phyloP scores from a whole-genome alignment of 2,888 invertebrate species.

The Melanophora roralis region DNA sequence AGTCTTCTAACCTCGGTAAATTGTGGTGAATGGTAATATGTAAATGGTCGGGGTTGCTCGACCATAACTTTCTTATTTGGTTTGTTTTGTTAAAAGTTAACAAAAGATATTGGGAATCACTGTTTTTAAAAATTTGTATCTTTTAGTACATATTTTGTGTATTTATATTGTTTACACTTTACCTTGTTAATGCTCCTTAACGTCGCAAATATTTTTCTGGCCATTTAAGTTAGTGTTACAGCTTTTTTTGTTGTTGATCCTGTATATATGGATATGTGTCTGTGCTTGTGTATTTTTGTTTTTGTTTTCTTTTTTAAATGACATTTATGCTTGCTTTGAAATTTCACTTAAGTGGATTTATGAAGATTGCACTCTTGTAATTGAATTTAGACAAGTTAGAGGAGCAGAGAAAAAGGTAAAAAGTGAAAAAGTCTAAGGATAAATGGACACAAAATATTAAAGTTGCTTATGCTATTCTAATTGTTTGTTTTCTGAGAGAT shows the following conservation, averaged over 20 bases:
- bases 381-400: constrained; percentile 61
- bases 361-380: constrained; percentile 66
- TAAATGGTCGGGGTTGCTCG: too few species aligned
- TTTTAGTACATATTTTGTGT: constrained; percentile 6
- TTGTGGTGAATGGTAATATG: too few species aligned
- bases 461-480: constrained; percentile 19
- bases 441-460: constrained; percentile 48
- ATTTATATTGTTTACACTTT: constrained; percentile 32
- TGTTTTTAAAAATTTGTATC: too few species aligned
- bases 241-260: constrained; percentile 10
- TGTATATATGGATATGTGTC: too few species aligned
- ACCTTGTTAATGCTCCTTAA: constrained; percentile 15
- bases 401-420: background rate
- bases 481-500: constrained; percentile 11
- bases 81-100: too few species aligned
- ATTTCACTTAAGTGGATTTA: constrained; percentile 66
- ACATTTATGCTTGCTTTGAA: constrained; percentile 65
- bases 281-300: constrained; percentile 16
- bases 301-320: constrained; percentile 59
- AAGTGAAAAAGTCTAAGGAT: background rate
- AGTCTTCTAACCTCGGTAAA: too few species aligned
- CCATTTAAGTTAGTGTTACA: constrained; percentile 17
- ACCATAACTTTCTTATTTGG: too few species aligned
- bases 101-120: too few species aligned
- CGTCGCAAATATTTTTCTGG: constrained; percentile 34